Evolutionary conservation across 2,888 invertebrate species (phyloP).

Genomic region (Aromia moschata): DNA sequence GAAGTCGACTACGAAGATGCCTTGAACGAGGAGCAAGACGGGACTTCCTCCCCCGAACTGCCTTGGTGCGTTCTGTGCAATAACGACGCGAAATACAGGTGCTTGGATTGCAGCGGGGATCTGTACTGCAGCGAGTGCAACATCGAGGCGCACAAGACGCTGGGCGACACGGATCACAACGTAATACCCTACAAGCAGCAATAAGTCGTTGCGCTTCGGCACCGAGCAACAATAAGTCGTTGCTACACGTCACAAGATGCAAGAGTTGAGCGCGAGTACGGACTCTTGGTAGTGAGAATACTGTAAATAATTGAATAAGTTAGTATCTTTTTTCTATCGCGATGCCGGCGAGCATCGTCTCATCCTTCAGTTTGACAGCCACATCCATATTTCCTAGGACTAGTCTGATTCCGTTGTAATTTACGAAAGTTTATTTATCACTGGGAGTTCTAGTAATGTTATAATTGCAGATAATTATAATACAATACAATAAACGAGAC

Average conservation of each 20-base stretch:
- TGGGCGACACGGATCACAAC: slow-evolving; percentile 59
- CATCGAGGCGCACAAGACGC: slow-evolving; percentile 69
- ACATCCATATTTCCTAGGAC: background rate
- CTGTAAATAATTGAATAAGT: background rate
- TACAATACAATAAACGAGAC: no score
- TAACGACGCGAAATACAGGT: slow-evolving; percentile 77
- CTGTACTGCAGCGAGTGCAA: slow-evolving; percentile 83
- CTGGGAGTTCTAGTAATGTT: slow-evolving; percentile 3
- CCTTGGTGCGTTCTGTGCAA: slow-evolving; percentile 90
- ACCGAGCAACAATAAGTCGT: no score
- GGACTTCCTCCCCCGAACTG: slow-evolving; percentile 65
- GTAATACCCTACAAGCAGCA: slow-evolving; percentile 51
- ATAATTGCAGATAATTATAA: no score
- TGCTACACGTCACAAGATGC: no score
- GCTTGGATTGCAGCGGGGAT: slow-evolving; percentile 81
- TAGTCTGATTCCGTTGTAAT: slow-evolving; percentile 7
- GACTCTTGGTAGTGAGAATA: background rate
- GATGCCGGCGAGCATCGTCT: background rate
- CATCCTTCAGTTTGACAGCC: background rate
- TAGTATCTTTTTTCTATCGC: background rate
- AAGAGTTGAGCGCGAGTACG: no score
- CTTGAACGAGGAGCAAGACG: slow-evolving; percentile 35
- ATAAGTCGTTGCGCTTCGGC: no score
- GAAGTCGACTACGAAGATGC: slow-evolving; percentile 25
- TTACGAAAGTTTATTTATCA: slow-evolving; percentile 1